Evolutionary conservation across 1,140 invertebrate species (phyloP).

Genomic region (Lordiphosa stackelbergi): DNA sequence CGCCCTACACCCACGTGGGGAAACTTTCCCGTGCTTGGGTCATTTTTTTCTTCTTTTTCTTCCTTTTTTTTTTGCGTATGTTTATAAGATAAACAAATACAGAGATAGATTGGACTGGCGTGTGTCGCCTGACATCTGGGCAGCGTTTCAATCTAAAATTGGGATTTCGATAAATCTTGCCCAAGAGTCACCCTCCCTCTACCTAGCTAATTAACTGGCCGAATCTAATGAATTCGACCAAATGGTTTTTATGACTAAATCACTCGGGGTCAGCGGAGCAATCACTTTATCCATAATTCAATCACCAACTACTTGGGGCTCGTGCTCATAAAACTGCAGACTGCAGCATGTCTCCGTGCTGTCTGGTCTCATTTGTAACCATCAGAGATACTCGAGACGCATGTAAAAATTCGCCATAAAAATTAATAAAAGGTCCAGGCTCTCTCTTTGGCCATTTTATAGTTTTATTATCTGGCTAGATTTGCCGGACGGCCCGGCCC

Average conservation of each 20-base stretch:
- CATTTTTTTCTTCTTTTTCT: conserved; percentile 28
- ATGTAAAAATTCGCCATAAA: conserved; percentile 56
- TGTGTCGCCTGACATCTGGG: conserved; percentile 62
- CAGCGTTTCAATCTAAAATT: conserved; percentile 59
- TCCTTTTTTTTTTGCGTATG: conserved; percentile 52
- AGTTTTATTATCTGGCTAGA: conserved; percentile 67
- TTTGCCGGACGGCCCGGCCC: conserved; percentile 11
- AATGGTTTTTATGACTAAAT: conserved; percentile 60
- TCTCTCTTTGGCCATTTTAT: conserved; percentile 44
- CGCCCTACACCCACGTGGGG: conserved; percentile 1
- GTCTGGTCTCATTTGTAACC: conserved; percentile 46
- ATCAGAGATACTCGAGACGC: conserved; percentile 21
- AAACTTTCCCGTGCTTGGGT: conserved; percentile 3
- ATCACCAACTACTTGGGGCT: conserved; percentile 52
- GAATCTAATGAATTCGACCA: conserved; percentile 62
- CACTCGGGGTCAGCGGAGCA: conserved; percentile 22
- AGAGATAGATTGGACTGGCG: conserved; percentile 63
- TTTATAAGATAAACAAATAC: conserved; percentile 70
- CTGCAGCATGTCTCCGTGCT: conserved; percentile 29
- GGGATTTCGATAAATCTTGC: conserved; percentile 56
- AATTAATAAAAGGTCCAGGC: conserved; percentile 62
- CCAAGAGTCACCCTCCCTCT: background rate
- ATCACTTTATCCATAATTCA: conserved; percentile 75
- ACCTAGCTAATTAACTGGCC: conserved; percentile 53
- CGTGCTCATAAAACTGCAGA: conserved; percentile 56